These are phyloP conservation scores for Actinia tenebrosa DNA, from an alignment of 64 coral and sea anemone species.

Conservation along the genomic window DNA sequence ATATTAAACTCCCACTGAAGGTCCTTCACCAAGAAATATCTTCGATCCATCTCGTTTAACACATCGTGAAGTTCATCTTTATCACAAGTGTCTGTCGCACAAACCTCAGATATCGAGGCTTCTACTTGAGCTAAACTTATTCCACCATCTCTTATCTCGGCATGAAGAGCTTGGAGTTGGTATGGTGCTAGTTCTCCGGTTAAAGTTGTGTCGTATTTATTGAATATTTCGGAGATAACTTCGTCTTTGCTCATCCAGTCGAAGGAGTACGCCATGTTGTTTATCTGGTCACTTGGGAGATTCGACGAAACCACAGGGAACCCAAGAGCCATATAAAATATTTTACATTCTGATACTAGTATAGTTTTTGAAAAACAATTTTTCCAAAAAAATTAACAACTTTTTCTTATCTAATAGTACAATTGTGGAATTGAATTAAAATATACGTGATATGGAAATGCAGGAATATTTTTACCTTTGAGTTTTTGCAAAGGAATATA, in stretches of 20 bases:
- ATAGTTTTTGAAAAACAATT: no score
- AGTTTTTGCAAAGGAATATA: no score
- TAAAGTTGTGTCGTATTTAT: slow-evolving; percentile 67
- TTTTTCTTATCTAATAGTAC: no score
- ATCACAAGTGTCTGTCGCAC: slow-evolving; percentile 88
- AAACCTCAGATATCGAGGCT: slow-evolving; percentile 73
- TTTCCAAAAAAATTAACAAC: no score
- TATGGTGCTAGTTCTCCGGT: slow-evolving; percentile 71
- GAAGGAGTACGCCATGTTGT: slow-evolving; percentile 73
- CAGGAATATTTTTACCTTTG: no score
- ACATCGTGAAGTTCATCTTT: slow-evolving; percentile 85
- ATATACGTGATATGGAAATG: no score
- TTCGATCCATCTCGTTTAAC: slow-evolving; percentile 97
- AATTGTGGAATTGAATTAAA: no score
- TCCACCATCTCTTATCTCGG: slow-evolving; percentile 77
- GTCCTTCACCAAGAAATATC: slow-evolving; percentile 92
- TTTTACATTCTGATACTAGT: no score
- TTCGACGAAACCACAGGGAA: neutral
- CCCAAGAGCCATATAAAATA: neutral
- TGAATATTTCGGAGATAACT: slow-evolving; percentile 59
- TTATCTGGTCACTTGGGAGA: slow-evolving; percentile 11
- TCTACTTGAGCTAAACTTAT: slow-evolving; percentile 76
- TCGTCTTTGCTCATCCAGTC: slow-evolving; percentile 85
- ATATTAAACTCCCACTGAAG: slow-evolving; percentile 96
- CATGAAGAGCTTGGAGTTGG: slow-evolving; percentile 76